phyloP scores from a whole-genome alignment of 1,140 invertebrate genomes.

The Cardiocondyla obscurior region DNA sequence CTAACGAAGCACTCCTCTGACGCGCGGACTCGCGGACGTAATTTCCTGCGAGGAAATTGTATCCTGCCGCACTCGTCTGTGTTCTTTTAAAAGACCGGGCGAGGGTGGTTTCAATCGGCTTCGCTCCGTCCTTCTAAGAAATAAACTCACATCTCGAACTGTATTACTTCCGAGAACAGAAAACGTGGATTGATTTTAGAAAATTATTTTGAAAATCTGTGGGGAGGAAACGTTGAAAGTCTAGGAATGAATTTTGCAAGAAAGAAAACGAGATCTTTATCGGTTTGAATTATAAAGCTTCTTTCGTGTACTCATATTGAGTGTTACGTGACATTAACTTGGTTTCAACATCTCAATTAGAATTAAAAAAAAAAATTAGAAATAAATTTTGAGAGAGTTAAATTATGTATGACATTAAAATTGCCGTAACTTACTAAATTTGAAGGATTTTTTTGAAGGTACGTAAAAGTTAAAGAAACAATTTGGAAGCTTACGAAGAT shows the following conservation, averaged over 20 bases:
- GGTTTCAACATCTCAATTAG: neutral
- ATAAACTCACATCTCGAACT: neutral
- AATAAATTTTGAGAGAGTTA: neutral
- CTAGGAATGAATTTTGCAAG: neutral
- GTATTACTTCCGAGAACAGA: slow-evolving; percentile 1
- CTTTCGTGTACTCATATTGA: neutral
- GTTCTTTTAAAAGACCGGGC: slow-evolving; percentile 12
- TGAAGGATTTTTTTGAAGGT: neutral
- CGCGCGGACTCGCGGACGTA: slow-evolving; percentile 20
- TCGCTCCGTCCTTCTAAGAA: slow-evolving; percentile 8
- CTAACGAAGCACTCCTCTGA: slow-evolving; percentile 19
- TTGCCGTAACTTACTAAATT: neutral
- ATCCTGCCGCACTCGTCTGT: slow-evolving; percentile 36
- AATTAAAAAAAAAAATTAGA: neutral
- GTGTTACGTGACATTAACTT: neutral
- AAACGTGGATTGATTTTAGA: neutral
- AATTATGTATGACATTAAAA: neutral
- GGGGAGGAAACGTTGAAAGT: neutral
- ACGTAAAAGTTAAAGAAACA: neutral
- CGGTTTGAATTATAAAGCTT: neutral
- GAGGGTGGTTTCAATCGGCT: slow-evolving; percentile 20
- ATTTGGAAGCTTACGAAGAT: neutral
- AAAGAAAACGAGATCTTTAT: neutral
- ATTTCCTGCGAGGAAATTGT: slow-evolving; percentile 56
- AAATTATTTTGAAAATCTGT: neutral